Percentiles rank a stretch among this genome's conserved stretches.
phyloP scores from a whole-genome alignment of 2,797 vertebrate species.

The Melanotaenia parkinsoni region DNA sequence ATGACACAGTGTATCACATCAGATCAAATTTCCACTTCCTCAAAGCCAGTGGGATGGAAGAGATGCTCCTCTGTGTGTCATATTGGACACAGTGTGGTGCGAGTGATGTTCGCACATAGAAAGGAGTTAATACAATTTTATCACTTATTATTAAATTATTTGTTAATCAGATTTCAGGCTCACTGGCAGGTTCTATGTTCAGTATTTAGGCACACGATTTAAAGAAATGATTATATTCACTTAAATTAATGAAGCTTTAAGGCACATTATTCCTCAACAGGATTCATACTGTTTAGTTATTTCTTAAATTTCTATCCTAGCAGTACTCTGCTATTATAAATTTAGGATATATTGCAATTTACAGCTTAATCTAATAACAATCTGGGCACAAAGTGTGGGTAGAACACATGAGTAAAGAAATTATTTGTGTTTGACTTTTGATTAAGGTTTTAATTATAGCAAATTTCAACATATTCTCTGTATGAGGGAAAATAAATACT shows the following conservation, averaged over 20 bases:
- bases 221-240: background rate
- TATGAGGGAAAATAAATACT: constrained; percentile 28
- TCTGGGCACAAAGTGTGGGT: background rate
- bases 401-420: background rate
- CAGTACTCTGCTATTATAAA: background rate
- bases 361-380: too few species aligned
- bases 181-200: background rate
- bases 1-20: constrained; percentile 11
- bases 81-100: background rate
- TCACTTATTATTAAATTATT: background rate
- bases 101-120: background rate
- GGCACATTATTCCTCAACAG: background rate
- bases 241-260: background rate
- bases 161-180: background rate
- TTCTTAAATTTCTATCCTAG: background rate
- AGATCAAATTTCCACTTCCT: background rate
- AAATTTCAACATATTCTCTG: constrained; percentile 20
- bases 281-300: background rate
- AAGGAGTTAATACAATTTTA: background rate
- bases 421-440: constrained; percentile 13
- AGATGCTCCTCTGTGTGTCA: background rate
- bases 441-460: constrained; percentile 25
- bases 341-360: background rate
- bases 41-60: background rate
- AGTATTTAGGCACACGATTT: too few species aligned